phyloP scores from a whole-genome alignment of 2,888 invertebrate species.

The Limnephilus auricula region DNA sequence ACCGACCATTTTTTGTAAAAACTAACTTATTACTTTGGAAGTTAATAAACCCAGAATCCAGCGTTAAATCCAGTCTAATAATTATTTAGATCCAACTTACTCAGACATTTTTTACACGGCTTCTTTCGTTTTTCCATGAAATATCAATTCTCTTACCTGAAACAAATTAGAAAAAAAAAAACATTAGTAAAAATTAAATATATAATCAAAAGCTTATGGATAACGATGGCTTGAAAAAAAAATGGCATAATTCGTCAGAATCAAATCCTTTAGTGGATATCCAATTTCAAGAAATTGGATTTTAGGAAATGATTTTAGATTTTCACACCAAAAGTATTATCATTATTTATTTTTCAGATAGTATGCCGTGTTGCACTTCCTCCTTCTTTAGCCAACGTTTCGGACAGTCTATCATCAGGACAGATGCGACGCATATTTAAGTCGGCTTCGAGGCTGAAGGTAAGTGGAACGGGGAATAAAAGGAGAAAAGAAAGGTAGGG shows the following conservation, averaged over 20 bases:
- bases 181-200: background rate
- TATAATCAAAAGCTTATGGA: background rate
- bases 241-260: background rate
- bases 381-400: no score
- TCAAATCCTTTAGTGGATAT: background rate
- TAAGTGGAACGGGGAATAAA: no score
- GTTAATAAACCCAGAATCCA: no score
- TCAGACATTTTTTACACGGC: background rate
- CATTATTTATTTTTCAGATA: no score
- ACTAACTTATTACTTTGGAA: no score
- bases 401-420: no score
- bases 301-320: no score
- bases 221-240: background rate
- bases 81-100: background rate
- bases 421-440: no score
- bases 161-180: background rate
- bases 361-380: no score
- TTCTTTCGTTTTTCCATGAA: background rate
- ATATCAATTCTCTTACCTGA: constrained; percentile 20
- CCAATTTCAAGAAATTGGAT: background rate
- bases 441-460: no score
- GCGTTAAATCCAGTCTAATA: background rate
- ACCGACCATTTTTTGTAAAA: background rate
- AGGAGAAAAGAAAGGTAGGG: no score
- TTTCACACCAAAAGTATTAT: no score